Evolutionary conservation across 2,888 invertebrate genomes (phyloP).

Genomic region (Melinopterus prodromus): DNA sequence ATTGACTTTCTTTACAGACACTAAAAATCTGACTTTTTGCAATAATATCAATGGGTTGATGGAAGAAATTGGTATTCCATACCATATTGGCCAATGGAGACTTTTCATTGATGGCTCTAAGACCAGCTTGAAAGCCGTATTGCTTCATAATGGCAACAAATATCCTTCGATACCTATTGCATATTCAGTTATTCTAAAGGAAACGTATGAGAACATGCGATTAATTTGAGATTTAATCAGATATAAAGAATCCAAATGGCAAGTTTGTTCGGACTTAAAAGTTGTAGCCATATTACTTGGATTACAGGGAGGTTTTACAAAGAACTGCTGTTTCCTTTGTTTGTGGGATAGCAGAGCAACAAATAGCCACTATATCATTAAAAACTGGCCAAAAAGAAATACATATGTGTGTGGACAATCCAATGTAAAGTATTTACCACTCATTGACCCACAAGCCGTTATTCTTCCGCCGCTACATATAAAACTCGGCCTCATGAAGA

Average conservation of each 20-base stretch:
- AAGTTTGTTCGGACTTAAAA: constrained; percentile 28
- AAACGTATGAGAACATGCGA: constrained; percentile 22
- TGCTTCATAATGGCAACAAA: constrained; percentile 24
- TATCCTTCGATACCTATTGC: constrained; percentile 26
- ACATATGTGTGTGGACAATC: no score
- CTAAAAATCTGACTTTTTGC: no score
- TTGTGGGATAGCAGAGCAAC: no score
- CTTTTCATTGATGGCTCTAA: constrained; percentile 29
- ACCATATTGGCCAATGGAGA: constrained; percentile 22
- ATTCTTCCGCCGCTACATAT: no score
- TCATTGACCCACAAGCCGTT: no score
- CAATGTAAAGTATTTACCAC: no score
- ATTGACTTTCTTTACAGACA: no score
- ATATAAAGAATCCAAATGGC: no score
- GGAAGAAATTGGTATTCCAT: not conserved
- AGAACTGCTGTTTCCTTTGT: no score
- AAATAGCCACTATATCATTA: no score
- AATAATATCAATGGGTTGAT: not conserved
- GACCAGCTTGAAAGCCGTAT: constrained; percentile 31
- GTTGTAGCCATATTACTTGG: constrained; percentile 24
- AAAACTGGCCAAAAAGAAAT: no score
- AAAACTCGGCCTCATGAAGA: no score
- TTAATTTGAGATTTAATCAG: constrained; percentile 12
- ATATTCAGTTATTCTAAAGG: constrained; percentile 21
- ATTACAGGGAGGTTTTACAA: not conserved